Evolutionary conservation across 2,888 invertebrate genomes (phyloP).

Genomic region (Rhagonycha lutea): DNA sequence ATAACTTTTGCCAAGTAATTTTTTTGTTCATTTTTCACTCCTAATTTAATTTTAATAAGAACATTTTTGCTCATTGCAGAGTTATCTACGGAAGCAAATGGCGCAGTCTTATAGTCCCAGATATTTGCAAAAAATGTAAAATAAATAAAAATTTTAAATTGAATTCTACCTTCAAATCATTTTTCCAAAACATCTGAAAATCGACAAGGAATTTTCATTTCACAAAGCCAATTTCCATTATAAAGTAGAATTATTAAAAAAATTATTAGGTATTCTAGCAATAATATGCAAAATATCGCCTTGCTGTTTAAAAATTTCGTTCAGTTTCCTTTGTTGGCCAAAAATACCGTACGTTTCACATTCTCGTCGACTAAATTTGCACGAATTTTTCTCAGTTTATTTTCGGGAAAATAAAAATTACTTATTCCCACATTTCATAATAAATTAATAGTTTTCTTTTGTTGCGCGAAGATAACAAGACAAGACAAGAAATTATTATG

Average conservation of each 20-base stretch:
- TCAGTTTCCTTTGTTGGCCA: neutral
- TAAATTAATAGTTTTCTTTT: neutral
- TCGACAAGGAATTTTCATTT: neutral
- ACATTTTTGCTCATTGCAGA: too few species aligned
- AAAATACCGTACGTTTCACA: neutral
- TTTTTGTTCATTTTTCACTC: neutral
- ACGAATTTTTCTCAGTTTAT: neutral
- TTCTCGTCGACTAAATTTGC: neutral
- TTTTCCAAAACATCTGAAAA: neutral
- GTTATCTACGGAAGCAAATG: too few species aligned
- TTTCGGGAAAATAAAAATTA: neutral
- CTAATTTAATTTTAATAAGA: too few species aligned
- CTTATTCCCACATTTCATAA: neutral
- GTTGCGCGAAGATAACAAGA: neutral
- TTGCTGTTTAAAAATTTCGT: neutral
- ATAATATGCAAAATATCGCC: neutral
- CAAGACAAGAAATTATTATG: neutral
- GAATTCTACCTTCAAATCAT: neutral
- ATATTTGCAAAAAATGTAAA: neutral
- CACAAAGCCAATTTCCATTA: neutral
- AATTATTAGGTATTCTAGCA: neutral
- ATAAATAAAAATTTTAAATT: neutral
- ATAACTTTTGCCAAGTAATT: neutral
- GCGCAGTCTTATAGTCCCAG: neutral
- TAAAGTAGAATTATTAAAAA: neutral